Base-by-base conservation (phyloP, 1,140 invertebrate species). In the Drosophila burlai region DNA sequence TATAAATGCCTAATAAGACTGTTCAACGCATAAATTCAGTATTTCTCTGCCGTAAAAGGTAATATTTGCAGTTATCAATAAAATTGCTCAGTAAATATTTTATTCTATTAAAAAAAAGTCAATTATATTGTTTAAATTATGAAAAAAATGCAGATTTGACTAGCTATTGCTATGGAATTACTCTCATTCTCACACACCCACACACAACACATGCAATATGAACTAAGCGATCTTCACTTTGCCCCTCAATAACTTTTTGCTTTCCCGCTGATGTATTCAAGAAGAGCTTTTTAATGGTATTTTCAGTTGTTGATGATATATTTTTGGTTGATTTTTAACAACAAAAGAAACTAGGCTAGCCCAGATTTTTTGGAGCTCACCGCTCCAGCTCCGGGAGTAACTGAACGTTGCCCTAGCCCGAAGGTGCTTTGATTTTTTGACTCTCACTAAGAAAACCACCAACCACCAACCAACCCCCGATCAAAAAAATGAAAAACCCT, bases 351-450 rank as follows among this genome's bases (percentile, higher is more conserved):
- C 36, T 79, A 40, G 59, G 42, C 43, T 34, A 63, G 38, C 29
- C 40, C 38, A 43, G 54, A 52, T 61, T 79, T 79, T 86, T 72
- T 61, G 24, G 72, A 68, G 73, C 64, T 49, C 29, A 31, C 18
- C 18, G 46, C 26, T 29, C 9, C 31, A 61, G 66, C 38, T 57
- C 68, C 77, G 38, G 57, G 47, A 31, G 69, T 31, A 81, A 79
- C 85, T 90, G 49, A 75, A 80, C 84, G 84, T 83, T 89, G 81
- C 77, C 60, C 57, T 49, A 72, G 43, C 55, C 66, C 49, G 57
- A 84, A 63, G 82, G 83, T 83, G 87, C 86, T 90, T 91, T 90
- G 75, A 79, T 78, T 80, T 86, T 92, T 83, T 87, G 84, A 84
- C 60, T 83, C 74, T 81, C 67, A 55, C 72, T 55, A 63, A 31